Evolutionary conservation across 2,888 invertebrate genomes (phyloP), one percentile per base, ranked within the genome.

Genomic region (Volucella inanis): DNA sequence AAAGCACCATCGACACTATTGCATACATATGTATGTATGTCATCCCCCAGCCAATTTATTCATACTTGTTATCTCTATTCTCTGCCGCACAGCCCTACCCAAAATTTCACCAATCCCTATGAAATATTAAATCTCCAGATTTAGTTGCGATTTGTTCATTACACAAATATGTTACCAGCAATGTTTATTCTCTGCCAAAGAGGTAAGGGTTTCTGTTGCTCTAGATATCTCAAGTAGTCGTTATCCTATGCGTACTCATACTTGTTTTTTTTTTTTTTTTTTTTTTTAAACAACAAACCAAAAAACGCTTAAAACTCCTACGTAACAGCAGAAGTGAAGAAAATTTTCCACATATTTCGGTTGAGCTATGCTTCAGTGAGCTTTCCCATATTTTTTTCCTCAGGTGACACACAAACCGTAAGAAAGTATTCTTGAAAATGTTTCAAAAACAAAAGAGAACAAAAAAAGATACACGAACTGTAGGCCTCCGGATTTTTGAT

Each of bases 261-360:
- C 11, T 2, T 2, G 3, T 22, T 22, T 22, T 22, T 22, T 18
- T 12, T 1, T 14, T 0, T n/a, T 55, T n/a, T 2, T 14, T 0
- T n/a, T 55, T 55, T 8, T 0, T 55, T 12, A 41, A 57, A 8
- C 39, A 41, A 31, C 38, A 50, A 49, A 22, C 18, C 38, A 50
- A n/a, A 47, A 39, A 64, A 55, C 3, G 2, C 2, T 0, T 31
- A 49, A 61, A 61, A 61, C 22, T 22, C 43, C 43, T 43, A 18
- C 31, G 54, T 43, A 62, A 59, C 43, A 59, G 8, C 11, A 50
- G 45, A 75, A 50, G 31, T 59, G 22, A 52, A 61, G 47, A 18
- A 38, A 55, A 79, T 65, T 79, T 47, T 65, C 59, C 52, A 57
- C 64, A 76, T 59, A 72, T 82, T 82, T 77, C 71, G 49, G 67